phyloP scores from a whole-genome alignment of 2,113 vertebrate species.

The Hippolais icterina region DNA sequence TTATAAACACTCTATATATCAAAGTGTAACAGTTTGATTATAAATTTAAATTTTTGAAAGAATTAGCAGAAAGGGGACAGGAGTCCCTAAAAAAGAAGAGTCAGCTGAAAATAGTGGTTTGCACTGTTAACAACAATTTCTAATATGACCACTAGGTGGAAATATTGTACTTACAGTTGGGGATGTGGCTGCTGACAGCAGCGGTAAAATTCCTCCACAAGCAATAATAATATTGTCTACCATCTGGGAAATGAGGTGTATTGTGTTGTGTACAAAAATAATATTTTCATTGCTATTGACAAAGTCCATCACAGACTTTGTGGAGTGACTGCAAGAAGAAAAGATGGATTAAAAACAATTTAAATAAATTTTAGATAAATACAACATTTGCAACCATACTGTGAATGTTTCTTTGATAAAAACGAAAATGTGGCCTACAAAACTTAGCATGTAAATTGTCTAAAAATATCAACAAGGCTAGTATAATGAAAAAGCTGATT shows the following conservation, averaged over 20 bases:
- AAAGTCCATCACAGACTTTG: slow-evolving; percentile 99
- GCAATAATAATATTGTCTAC: slow-evolving; percentile 99
- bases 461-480: neutral
- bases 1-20: neutral
- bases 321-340: slow-evolving; percentile 88
- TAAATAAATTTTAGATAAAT: neutral
- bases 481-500: neutral
- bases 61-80: neutral
- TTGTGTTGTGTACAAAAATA: slow-evolving; percentile 99
- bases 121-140: slow-evolving; percentile 14
- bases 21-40: neutral
- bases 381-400: neutral
- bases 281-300: slow-evolving; percentile 99
- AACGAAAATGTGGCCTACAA: neutral
- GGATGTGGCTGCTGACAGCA: slow-evolving; percentile 96
- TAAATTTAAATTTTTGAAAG: neutral
- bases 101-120: neutral
- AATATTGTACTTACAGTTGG: slow-evolving; percentile 88
- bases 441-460: neutral
- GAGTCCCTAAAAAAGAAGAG: neutral
- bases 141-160: slow-evolving; percentile 69
- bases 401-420: neutral
- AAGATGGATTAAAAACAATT: neutral
- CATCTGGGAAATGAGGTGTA: slow-evolving; percentile 99
- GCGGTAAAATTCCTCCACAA: slow-evolving; percentile 97